Base-by-base conservation (phyloP, 2,888 invertebrate species). In the Sceliomorpha sp. region DNA sequence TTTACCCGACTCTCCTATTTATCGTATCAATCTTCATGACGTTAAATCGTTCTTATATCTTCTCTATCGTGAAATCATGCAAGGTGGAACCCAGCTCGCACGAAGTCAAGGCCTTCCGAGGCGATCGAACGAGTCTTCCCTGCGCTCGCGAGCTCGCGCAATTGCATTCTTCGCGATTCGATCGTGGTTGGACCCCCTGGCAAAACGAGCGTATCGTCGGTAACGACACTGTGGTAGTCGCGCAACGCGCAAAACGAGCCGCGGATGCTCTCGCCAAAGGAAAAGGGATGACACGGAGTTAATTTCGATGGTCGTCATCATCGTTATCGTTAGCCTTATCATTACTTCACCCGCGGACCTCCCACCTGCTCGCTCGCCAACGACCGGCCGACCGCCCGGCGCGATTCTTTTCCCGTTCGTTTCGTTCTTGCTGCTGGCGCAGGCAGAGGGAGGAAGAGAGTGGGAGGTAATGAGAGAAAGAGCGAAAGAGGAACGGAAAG, bases 261-360 rank as follows among this genome's bases (percentile, higher is more conserved):
- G 51, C 66, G 51, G 45, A 44, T 56, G 53, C 48, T 56, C 45
- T 27, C 44, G 15, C 5, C 32, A 9, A 12, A 7, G 37, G 15
- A 37, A n/a, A 31, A 55, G 17, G 64, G 60, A 64, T 70, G 64
- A 58, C 70, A 58, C 51, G 47, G 32, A 58, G 53, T 56, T 66
- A 70, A 66, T 70, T 70, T 70, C 58, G 48, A 70, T 48, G 70
- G 64, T 70, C 48, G 45, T 59, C 71, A 63, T 67, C 64, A 60
- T 70, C 60, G 70, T 70, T 64, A 50, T 64, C 64, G 53, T 60
- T 64, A 59, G 50, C 36, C 55, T 71, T 68, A 64, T 71, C 67
- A 68, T 71, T 71, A 66, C 55, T 71, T 63, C 50, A 63, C 67
- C 53, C 31, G 51, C 36, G 39, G 71, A 71, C 71, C 71, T 71